Evolutionary conservation across 2,888 invertebrate genomes (phyloP), one percentile per base, ranked within the genome.

Genomic region (Orthonychiurus folsomi): DNA sequence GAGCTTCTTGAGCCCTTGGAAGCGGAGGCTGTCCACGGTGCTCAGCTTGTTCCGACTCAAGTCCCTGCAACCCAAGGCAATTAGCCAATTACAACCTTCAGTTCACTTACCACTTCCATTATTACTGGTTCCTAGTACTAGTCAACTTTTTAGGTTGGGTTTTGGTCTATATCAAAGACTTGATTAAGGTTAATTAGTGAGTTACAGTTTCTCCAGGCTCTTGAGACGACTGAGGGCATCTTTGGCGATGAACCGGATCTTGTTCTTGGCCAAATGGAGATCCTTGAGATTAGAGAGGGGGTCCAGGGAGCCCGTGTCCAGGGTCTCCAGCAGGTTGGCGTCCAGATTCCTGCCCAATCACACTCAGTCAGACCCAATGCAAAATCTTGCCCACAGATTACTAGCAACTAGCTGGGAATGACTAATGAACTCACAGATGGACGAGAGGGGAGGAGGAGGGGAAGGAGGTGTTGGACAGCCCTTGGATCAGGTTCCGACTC

Each of bases 1-100:
- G 65, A 95, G 79, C 72, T 84, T 84, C 60, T 84, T 82, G 69
- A 93, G 80, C 25, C 86, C 87, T 76, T 86, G 84, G 77, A 95
- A 93, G 60, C 87, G 85, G 60, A 93, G 81, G 63, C 88, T 88
- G 75, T 87, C 86, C 69, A 95, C 86, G 73, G 84, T 83, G 74
- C 82, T 83, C 59, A 95, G 77, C 72, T 86, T 85, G 77, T 94
- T 95, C 73, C 87, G 85, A 77, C 89, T 93, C 60, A 94, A 77
- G 77, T 92, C 91, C 66, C 86, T 87, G 76, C 55, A 78, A 79
- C 9, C n/a, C n/a, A n/a, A n/a, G 65, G 70, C 37, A 48, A 25
- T 61, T n/a, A n/a, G n/a, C n/a, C n/a, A n/a, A n/a, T n/a, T n/a
- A n/a, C n/a, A n/a, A n/a, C n/a, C n/a, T n/a, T n/a, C n/a, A n/a